A percentile compares a stretch with the other conserved stretches of the same genome.
Evolutionary conservation across 1,140 invertebrate species (phyloP).

Genomic region (Lordiphosa stackelbergi): DNA sequence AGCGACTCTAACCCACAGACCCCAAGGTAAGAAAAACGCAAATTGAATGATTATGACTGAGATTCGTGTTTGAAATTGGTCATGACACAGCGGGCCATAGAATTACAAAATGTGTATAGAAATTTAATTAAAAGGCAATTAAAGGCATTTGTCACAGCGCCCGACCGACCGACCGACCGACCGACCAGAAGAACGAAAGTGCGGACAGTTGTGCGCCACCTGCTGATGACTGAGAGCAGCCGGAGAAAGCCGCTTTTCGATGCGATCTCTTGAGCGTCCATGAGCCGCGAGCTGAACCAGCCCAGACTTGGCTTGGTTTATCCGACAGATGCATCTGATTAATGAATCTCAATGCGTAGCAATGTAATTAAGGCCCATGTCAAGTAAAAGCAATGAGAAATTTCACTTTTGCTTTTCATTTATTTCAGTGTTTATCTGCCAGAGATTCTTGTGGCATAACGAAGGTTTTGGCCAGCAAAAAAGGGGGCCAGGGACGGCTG

Average conservation of each 20-base stretch:
- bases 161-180: constrained; percentile 14
- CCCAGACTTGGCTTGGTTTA: constrained; percentile 35
- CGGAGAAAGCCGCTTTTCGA: constrained; percentile 20
- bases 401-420: constrained; percentile 66
- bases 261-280: constrained; percentile 28
- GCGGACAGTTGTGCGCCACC: constrained; percentile 3
- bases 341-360: constrained; percentile 71
- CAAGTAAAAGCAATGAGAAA: constrained; percentile 45
- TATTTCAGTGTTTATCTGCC: no score
- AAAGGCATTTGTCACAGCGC: constrained; percentile 56
- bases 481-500: constrained; percentile 28
- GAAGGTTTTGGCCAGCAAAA: no score
- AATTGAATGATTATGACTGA: constrained; percentile 7
- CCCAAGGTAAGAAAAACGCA: neutral
- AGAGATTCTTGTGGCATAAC: neutral
- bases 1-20: no score
- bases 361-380: constrained; percentile 57
- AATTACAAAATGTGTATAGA: constrained; percentile 13
- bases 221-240: neutral
- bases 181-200: constrained; percentile 21
- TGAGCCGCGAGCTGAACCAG: constrained; percentile 36
- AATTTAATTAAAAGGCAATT: constrained; percentile 61
- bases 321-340: constrained; percentile 75
- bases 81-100: constrained; percentile 29
- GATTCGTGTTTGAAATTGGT: constrained; percentile 14